Conservation (phyloP, 1,140 invertebrate species). For the Ips typographus region DNA sequence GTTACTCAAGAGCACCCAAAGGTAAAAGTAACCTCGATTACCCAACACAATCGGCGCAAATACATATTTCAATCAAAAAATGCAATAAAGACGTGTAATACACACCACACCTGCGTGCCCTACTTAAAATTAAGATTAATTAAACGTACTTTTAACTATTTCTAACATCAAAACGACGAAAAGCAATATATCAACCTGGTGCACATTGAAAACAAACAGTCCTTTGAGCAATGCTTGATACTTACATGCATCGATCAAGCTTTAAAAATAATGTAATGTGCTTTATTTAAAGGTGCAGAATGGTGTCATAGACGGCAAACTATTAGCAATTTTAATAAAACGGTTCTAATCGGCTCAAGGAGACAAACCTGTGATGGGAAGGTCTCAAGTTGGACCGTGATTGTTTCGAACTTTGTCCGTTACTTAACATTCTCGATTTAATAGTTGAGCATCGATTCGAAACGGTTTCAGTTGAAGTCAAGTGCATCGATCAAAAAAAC, state of each 20-base stretch:
- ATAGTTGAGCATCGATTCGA: background rate
- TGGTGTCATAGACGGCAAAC: conserved; percentile 22
- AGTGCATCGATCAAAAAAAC: too few species aligned
- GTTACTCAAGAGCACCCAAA: too few species aligned
- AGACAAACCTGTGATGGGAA: conserved; percentile 12
- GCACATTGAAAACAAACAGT: conserved; percentile 8
- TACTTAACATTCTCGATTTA: background rate
- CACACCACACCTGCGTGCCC: conserved; percentile 24
- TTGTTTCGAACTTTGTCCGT: too few species aligned
- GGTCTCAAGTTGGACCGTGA: background rate
- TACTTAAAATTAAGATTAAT: conserved; percentile 19
- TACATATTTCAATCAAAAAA: conserved; percentile 18
- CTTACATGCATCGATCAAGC: conserved; percentile 10
- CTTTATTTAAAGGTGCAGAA: conserved; percentile 32
- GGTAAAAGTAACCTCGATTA: too few species aligned
- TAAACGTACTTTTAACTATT: conserved; percentile 23
- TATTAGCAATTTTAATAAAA: conserved; percentile 34
- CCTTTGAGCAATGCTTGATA: conserved; percentile 17
- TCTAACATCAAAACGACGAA: conserved; percentile 18
- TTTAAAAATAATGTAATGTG: conserved; percentile 29
- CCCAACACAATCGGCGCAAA: background rate
- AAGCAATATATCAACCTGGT: conserved; percentile 22
- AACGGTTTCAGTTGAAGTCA: too few species aligned
- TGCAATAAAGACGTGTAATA: conserved; percentile 23
- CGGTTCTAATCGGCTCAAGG: conserved; percentile 29